Base-by-base conservation (phyloP, 2,113 vertebrate species). In the Cisticola juncidis region DNA sequence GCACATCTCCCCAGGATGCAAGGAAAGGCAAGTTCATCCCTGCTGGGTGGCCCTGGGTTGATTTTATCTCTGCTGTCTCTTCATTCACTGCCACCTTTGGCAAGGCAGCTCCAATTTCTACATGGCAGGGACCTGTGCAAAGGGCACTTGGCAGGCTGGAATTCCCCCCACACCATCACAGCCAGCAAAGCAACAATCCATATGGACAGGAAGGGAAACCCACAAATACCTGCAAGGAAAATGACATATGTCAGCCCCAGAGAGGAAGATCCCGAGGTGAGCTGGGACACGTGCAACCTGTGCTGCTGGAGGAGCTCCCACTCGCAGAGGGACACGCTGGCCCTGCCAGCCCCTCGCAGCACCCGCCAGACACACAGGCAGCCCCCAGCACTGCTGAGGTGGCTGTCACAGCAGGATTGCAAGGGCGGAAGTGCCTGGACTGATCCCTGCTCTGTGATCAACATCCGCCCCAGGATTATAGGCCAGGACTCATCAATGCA, bases 261-360 rank as follows among this genome's bases (percentile, higher is more conserved):
- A 45, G 73, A 70, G 36, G 50, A 80, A 47, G 53, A 81, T 42
- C 18, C 68, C 0, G 0, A 72, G 69, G 47, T 50, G 51, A 60
- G 12, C 74, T 3, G 4, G 54, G n/a, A 47, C 35, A 58, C 13
- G 3, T 0, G 1, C 36, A 65, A 9, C 42, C 51, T 42, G 33
- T n/a, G 69, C 56, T 78, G 47, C 90, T 79, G 78, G 35, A 84
- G 33, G 22, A 66, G 47, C 12, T 93, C 47, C 57, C n/a, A 15
- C 0, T 6, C 0, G 0, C 45, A n/a, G 45, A 31, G 54, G 33
- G 58, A 48, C 64, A 16, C 0, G 0, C 50, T 10, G 45, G 64
- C 24, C 21, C 31, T 80, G 68, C 23, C 77, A 91, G 60, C 6
- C 35, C 51, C 65, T 79, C 1, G 0, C 65, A 62, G 42, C 2